Evolutionary conservation across 2,113 vertebrate genomes (phyloP), one percentile per base, ranked within the genome.

Genomic region (Cinclus cinclus): DNA sequence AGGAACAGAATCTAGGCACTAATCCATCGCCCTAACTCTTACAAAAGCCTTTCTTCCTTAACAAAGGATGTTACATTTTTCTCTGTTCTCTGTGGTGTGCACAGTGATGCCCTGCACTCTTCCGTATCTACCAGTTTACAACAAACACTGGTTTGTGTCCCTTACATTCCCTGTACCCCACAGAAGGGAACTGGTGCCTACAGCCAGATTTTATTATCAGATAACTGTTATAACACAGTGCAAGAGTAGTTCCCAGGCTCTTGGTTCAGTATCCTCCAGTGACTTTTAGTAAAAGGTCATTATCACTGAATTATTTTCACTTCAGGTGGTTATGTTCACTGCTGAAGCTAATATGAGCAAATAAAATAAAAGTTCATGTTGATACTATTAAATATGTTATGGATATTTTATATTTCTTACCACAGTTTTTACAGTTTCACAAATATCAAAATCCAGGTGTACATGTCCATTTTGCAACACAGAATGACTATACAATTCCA

Each of bases 401-500:
- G 67, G 88, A 92, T 94, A 83, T 73, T 92, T 95, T 97, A 88
- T 97, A 93, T 96, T 97, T 97, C 91, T 96, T 93, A 88, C 93
- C 96, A 97, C 91, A 65, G 92, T 89, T 91, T 96, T 93, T 96
- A 96, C 96, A 97, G 80, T 95, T 93, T 95, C 97, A 95, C 97
- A 98, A 97, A 96, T 93, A 97, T 90, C 96, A 97, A 92, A 97
- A 96, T 94, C 97, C 90, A 62, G 89, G 93, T 94, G 88, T 89
- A 96, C 96, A 96, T n/a, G 92, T 97, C 95, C 92, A 87, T 96
- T 96, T 97, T 83, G 92, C 90, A 94, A 95, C 96, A 97, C 5
- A 95, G 91, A 94, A 60, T 76, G 94, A 97, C 82, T 81, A 91
- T 96, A 96, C 95, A 96, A 91, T 94, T 97, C 97, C 96, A 76